Conservation (phyloP, 2,888 invertebrate genomes). For the Dasypolia templi region DNA sequence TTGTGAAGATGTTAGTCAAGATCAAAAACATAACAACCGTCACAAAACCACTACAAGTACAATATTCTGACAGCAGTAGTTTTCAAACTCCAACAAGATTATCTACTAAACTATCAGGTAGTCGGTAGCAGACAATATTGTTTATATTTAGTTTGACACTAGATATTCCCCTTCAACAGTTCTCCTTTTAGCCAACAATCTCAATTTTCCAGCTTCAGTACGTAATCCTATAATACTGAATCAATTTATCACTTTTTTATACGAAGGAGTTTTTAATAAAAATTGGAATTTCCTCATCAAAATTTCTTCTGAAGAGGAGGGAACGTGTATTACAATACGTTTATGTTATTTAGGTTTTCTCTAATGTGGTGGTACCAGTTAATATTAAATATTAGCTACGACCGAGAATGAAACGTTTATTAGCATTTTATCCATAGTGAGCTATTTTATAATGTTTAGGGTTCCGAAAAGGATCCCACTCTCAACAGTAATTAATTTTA, state of each 20-base stretch:
- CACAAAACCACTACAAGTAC: background rate
- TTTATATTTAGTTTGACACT: conserved; percentile 36
- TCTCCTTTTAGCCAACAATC: conserved; percentile 22
- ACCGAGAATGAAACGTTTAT: conserved; percentile 25
- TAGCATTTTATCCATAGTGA: conserved; percentile 21
- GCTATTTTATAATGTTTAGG: background rate
- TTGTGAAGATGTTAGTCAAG: background rate
- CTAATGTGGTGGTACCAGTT: conserved; percentile 18
- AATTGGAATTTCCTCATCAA: conserved; percentile 26
- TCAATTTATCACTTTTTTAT: conserved; percentile 20
- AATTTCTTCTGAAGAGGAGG: conserved; percentile 10
- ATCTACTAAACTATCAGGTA: conserved; percentile 37
- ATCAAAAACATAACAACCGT: background rate
- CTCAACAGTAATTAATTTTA: background rate
- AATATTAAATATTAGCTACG: conserved; percentile 41
- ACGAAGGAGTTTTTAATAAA: conserved; percentile 30
- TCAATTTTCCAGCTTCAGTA: conserved; percentile 19
- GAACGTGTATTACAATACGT: conserved; percentile 36
- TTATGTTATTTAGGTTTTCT: conserved; percentile 19
- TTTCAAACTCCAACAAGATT: conserved; percentile 35
- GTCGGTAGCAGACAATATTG: conserved; percentile 32
- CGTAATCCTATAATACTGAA: conserved; percentile 10
- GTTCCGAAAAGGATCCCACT: background rate
- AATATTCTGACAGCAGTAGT: conserved; percentile 20
- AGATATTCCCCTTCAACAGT: conserved; percentile 8